phyloP scores from a whole-genome alignment of 1,140 invertebrate species.

The Hetaerina americana region DNA sequence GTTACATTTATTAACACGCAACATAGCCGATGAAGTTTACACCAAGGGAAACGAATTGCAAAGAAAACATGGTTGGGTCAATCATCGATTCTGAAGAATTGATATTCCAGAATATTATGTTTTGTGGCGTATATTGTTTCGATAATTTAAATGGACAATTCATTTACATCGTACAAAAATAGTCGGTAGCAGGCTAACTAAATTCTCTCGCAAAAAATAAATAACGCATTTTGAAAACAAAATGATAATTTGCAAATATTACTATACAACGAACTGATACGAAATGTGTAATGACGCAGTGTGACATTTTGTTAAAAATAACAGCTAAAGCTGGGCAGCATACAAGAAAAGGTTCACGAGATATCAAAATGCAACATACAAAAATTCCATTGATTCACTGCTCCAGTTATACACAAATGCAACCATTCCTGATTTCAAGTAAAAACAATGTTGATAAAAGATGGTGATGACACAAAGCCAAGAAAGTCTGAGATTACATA shows the following conservation, averaged over 20 bases:
- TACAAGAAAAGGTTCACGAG: background rate
- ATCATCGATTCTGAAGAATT: too few species aligned
- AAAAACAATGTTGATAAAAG: too few species aligned
- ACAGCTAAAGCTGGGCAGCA: too few species aligned
- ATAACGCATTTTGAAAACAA: background rate
- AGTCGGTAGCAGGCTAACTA: background rate
- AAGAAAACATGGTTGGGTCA: too few species aligned
- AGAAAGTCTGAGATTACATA: too few species aligned
- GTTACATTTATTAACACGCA: background rate
- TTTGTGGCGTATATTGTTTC: too few species aligned
- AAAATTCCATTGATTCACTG: too few species aligned
- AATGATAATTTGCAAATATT: background rate
- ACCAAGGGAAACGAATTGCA: background rate
- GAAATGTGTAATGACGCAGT: background rate
- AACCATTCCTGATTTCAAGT: too few species aligned
- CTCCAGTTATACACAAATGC: too few species aligned
- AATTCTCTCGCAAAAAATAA: background rate
- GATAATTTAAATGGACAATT: background rate
- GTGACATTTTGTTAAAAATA: background rate
- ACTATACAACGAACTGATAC: background rate
- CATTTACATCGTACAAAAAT: background rate
- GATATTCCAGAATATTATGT: too few species aligned
- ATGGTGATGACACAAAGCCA: too few species aligned
- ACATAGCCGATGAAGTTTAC: background rate
- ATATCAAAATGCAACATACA: background rate